These are phyloP conservation scores for Cyanoderma ruficeps DNA, from an alignment of 2,113 vertebrate genomes.

Conservation along the genomic window DNA sequence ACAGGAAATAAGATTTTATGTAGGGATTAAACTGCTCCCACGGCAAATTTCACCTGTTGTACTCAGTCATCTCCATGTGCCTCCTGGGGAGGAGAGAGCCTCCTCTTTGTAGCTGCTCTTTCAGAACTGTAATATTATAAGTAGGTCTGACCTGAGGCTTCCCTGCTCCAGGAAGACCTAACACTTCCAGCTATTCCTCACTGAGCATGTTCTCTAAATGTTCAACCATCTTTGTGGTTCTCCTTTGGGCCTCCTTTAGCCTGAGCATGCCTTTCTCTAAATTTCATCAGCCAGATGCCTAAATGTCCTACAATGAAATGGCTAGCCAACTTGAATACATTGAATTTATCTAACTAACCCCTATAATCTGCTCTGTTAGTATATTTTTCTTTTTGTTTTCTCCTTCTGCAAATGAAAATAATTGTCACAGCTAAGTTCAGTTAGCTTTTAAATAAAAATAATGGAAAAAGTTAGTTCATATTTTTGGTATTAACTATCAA, in stretches of 20 bases:
- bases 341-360: neutral
- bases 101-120: neutral
- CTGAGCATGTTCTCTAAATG: neutral
- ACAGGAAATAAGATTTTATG: neutral
- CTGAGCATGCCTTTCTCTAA: neutral
- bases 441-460: neutral
- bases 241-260: neutral
- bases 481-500: neutral
- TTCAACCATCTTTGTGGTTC: neutral
- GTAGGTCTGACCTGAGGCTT: neutral
- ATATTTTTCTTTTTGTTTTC: neutral
- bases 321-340: neutral
- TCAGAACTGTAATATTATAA: neutral
- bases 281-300: neutral
- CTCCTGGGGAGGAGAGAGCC: neutral
- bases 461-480: neutral
- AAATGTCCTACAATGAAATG: neutral
- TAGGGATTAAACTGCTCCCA: neutral
- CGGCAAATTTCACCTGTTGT: neutral
- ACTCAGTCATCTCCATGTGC: neutral
- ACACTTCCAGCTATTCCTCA: neutral
- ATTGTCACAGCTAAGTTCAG: neutral
- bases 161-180: neutral
- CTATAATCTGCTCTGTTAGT: neutral
- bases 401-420: neutral